Evolutionary conservation across 2,113 vertebrate genomes (phyloP).

Genomic region (Eurypyga helias): DNA sequence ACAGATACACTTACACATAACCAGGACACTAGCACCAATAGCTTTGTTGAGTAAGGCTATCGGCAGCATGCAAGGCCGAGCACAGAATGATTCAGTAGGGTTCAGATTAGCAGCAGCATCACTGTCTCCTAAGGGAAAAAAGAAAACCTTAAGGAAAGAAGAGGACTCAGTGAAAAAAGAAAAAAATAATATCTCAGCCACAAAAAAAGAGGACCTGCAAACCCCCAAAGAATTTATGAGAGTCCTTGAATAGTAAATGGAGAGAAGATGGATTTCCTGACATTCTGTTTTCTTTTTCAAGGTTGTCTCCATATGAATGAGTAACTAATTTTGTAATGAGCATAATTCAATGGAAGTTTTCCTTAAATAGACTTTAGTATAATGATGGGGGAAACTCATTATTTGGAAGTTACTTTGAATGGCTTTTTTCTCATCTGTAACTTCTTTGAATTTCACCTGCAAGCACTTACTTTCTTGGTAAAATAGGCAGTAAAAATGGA

Average conservation of each 20-base stretch:
- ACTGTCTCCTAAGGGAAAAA: background rate
- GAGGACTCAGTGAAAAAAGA: background rate
- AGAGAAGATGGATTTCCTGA: background rate
- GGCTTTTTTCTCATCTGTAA: background rate
- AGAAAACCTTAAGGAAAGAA: background rate
- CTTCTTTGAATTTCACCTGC: background rate
- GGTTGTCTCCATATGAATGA: background rate
- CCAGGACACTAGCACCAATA: background rate
- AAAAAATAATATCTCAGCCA: background rate
- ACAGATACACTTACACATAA: background rate
- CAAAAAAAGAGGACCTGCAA: background rate
- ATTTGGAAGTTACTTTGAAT: background rate
- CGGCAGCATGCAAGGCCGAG: background rate
- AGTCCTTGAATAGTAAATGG: background rate
- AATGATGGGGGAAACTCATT: background rate
- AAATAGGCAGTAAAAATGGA: background rate
- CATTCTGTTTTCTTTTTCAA: background rate
- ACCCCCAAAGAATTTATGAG: background rate
- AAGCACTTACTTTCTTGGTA: background rate
- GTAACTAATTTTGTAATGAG: background rate
- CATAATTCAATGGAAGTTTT: background rate
- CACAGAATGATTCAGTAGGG: background rate
- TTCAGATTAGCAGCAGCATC: background rate
- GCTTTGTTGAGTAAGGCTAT: background rate
- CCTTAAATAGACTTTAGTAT: background rate